Evolutionary conservation across 2,113 vertebrate genomes (phyloP).

Genomic region (Recurvirostra avosetta): DNA sequence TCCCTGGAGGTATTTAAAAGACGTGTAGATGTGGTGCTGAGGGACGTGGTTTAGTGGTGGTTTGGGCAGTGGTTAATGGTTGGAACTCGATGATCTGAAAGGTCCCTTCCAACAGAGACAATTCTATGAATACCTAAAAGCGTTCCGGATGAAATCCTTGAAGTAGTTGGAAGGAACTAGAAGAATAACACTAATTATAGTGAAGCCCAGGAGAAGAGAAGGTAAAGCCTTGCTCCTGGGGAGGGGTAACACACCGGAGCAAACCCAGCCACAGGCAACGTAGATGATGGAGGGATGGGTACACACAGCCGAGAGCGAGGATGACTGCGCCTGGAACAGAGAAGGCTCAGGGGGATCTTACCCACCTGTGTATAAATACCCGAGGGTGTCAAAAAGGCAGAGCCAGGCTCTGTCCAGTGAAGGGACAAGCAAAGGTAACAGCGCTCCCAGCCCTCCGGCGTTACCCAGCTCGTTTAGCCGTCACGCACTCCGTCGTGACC

Average conservation of each 20-base stretch:
- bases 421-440: neutral
- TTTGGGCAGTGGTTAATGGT: neutral
- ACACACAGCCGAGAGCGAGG: neutral
- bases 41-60: neutral
- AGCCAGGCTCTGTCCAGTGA: neutral
- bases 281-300: neutral
- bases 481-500: too few species aligned
- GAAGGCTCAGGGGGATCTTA: neutral
- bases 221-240: fast-evolving
- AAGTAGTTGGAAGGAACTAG: neutral
- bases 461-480: neutral
- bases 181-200: neutral
- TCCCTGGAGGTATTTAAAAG: neutral
- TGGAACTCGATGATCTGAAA: neutral
- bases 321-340: neutral
- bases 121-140: neutral
- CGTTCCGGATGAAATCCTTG: fast-evolving
- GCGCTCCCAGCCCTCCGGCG: neutral
- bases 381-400: too few species aligned
- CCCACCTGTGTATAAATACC: neutral
- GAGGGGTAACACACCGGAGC: fast-evolving
- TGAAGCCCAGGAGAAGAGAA: too few species aligned
- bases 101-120: neutral
- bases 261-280: fast-evolving
- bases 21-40: neutral